A percentile compares a stretch with the other conserved stretches of the same genome.
These are phyloP conservation scores for Erethizon dorsatum DNA, from an alignment of 2,797 vertebrate species.

Conservation along the genomic window DNA sequence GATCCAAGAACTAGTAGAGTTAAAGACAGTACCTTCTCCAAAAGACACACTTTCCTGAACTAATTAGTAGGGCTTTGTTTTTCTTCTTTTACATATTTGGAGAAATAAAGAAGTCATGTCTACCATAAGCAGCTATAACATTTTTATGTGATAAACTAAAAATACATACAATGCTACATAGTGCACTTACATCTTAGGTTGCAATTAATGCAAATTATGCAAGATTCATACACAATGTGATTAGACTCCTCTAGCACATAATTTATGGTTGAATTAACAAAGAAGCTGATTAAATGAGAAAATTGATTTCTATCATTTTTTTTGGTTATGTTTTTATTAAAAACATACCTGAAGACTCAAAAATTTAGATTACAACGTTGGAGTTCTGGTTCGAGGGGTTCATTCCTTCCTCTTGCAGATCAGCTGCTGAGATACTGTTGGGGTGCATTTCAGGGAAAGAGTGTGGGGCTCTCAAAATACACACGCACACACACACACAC, in stretches of 20 bases:
- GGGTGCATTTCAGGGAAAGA: slow-evolving; percentile 11
- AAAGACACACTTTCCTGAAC: slow-evolving; percentile 46
- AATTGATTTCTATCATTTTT: slow-evolving; percentile 80
- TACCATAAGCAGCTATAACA: slow-evolving; percentile 64
- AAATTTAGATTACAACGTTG: slow-evolving; percentile 76
- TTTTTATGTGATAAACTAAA: slow-evolving; percentile 78
- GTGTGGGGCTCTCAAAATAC: neutral
- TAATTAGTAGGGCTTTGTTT: slow-evolving; percentile 65
- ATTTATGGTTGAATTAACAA: slow-evolving; percentile 84
- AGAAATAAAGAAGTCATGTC: slow-evolving; percentile 75
- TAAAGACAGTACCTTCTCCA: slow-evolving; percentile 34
- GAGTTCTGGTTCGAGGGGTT: slow-evolving; percentile 47
- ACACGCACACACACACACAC: neutral
- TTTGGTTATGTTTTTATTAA: slow-evolving; percentile 69
- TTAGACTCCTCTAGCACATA: slow-evolving; percentile 79
- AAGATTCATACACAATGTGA: slow-evolving; percentile 82
- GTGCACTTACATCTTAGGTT: slow-evolving; percentile 77
- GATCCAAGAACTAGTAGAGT: neutral
- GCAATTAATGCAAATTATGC: slow-evolving; percentile 83
- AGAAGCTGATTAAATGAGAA: slow-evolving; percentile 84
- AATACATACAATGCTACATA: slow-evolving; percentile 78
- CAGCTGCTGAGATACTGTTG: neutral
- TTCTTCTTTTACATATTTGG: slow-evolving; percentile 51
- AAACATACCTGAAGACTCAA: slow-evolving; percentile 58
- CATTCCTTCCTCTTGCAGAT: neutral